phyloP scores from a whole-genome alignment of 2,113 vertebrate species.

The Ctenomys sociabilis region DNA sequence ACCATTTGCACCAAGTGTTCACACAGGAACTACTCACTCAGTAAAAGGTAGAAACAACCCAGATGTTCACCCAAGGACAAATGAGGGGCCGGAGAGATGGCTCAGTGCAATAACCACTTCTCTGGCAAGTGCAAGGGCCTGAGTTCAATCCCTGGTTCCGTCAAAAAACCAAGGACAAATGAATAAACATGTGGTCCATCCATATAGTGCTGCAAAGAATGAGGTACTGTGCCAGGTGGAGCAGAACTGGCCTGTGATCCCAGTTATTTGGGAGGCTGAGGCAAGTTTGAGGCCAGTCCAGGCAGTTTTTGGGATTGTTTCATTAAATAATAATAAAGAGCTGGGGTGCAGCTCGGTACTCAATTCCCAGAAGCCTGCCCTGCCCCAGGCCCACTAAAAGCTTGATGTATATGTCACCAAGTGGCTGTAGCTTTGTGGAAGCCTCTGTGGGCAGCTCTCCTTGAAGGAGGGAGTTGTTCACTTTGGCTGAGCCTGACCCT shows the following conservation, averaged over 20 bases:
- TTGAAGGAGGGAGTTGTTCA: no score
- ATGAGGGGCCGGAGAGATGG: no score
- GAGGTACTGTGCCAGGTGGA: neutral
- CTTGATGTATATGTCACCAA: neutral
- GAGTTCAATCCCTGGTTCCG: no score
- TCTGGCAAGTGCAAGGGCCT: no score
- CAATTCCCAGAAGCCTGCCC: neutral
- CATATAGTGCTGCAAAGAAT: neutral
- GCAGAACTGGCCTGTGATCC: neutral
- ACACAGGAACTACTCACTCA: no score
- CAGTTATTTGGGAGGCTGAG: neutral
- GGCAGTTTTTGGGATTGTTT: neutral
- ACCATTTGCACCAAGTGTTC: neutral
- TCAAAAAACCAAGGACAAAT: accelerated
- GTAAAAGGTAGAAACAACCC: no score
- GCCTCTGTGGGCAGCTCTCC: no score
- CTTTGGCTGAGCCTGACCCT: no score
- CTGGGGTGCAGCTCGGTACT: neutral
- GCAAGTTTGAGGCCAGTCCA: neutral
- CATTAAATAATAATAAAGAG: neutral
- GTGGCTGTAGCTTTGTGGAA: no score
- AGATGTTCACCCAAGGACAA: accelerated
- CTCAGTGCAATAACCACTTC: no score
- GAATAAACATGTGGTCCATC: neutral
- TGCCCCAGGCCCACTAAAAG: neutral